These are phyloP conservation scores for Echeneis naucrates DNA, from an alignment of 2,797 vertebrate species.

Conservation along the genomic window DNA sequence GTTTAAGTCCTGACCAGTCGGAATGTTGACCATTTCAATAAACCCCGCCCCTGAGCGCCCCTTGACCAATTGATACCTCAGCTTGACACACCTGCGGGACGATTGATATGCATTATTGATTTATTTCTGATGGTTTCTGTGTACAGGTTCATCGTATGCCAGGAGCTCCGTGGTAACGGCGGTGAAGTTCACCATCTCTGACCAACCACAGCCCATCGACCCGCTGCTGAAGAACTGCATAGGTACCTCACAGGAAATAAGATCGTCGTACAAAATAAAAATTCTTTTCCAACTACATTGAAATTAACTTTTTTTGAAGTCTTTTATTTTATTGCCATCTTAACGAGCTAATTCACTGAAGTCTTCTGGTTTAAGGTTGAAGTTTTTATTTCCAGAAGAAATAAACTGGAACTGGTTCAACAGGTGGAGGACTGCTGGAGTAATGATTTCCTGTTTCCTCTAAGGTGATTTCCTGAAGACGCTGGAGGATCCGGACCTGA, in stretches of 20 bases:
- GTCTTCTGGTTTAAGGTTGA: too few relatives aligned
- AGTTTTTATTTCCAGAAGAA: too few relatives aligned
- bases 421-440: too few relatives aligned
- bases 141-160: constrained; percentile 94
- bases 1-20: background rate
- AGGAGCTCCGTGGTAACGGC: constrained; percentile 98
- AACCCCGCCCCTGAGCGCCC: background rate
- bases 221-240: constrained; percentile 98
- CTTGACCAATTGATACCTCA: constrained; percentile 8
- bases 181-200: constrained; percentile 99
- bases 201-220: constrained; percentile 97
- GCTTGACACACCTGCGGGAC: background rate
- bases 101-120: background rate
- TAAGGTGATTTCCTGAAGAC: constrained; percentile 96
- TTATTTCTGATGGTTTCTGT: background rate
- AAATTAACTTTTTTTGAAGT: too few relatives aligned
- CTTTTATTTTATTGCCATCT: too few relatives aligned
- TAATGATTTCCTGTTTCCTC: background rate
- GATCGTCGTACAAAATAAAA: too few relatives aligned
- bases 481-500: constrained; percentile 92
- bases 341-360: too few relatives aligned
- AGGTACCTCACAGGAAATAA: constrained; percentile 82
- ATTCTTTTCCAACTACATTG: too few relatives aligned
- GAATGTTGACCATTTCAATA: background rate
- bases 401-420: too few relatives aligned